Evolutionary conservation across 37 sponge, comb jelly and placozoan species (phyloP).

Genomic region (Ephydatia muelleri): DNA sequence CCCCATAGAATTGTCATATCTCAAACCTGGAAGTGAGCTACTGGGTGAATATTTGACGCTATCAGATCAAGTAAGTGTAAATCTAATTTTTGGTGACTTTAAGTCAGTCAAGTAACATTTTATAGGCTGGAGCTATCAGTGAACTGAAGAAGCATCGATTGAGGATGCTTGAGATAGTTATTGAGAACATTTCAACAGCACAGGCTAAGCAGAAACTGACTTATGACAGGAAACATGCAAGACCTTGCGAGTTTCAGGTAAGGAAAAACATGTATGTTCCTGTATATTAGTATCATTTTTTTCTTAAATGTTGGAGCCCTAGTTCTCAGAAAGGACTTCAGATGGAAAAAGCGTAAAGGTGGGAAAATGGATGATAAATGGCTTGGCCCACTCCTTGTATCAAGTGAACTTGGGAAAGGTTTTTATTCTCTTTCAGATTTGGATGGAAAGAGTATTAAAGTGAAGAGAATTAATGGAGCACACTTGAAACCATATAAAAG

Average conservation of each 20-base stretch:
- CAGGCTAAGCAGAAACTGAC: constrained; percentile 32
- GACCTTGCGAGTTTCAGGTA: constrained; percentile 8
- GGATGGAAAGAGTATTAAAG: no score
- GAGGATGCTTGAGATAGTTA: constrained; percentile 10
- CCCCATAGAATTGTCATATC: constrained; percentile 20
- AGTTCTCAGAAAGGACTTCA: constrained; percentile 19
- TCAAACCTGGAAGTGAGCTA: background rate
- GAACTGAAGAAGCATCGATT: background rate
- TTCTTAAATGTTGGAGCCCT: background rate
- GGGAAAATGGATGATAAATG: constrained; percentile 20
- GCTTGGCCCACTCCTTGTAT: constrained; percentile 9
- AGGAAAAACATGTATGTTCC: background rate
- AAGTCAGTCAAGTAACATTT: background rate
- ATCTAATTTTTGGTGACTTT: background rate
- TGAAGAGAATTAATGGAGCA: constrained; percentile 16
- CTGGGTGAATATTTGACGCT: background rate
- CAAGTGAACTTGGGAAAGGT: constrained; percentile 21
- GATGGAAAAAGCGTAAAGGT: constrained; percentile 12
- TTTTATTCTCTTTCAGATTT: constrained; percentile 5
- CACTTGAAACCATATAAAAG: constrained; percentile 8
- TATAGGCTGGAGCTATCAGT: background rate
- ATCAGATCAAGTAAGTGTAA: background rate
- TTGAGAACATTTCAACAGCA: constrained; percentile 20
- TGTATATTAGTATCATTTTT: background rate
- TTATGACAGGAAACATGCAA: constrained; percentile 36